Base-by-base conservation (phyloP, 1,140 invertebrate genomes). In the Papilio xuthus region DNA sequence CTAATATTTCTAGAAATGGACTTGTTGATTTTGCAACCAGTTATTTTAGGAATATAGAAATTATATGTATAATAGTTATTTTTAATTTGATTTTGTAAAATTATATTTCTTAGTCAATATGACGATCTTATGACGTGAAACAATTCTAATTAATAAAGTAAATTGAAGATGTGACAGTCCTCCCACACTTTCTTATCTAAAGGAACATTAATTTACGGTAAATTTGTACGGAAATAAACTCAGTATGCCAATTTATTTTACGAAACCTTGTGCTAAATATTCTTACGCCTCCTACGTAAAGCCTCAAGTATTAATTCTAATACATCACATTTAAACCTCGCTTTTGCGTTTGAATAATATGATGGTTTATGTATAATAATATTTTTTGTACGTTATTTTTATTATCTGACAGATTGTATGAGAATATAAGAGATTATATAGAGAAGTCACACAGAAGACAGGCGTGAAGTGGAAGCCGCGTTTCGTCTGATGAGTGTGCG, bases 311-410 rank as follows among this genome's bases (percentile, higher is more conserved):
- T 32, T 28, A 67, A 67, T 32, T 67, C 60, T 67, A 67, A 67
- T 67, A 67, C 60, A 67, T 67, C 60, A 67, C 23, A 28, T 67
- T 67, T 67, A 67, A 67, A 28, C 60, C 26, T 32, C 60, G 60
- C 60, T 67, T 67, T 28, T 13, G 12, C 60, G 12, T 60, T 6
- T 60, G 13, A 26, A 60, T 60, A 60, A 56, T n/a, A 20, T n/a
- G 18, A n/a, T n/a, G 56, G 8, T 60, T 9, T 60, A 60, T 60
- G 10, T 23, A n/a, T n/a, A n/a, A n/a, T n/a, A 60, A 60, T 60
- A 26, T 60, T 60, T 60, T 20, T 18, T 53, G 50, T 20, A 18
- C 4, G 50, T 50, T 47, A 18, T n/a, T n/a, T n/a, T n/a, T n/a
- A n/a, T n/a, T n/a, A n/a, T n/a, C n/a, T n/a, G n/a, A n/a, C n/a